These are phyloP conservation scores for Meandrina meandrites DNA, from an alignment of 92 coral and sea anemone species.

Conservation along the genomic window DNA sequence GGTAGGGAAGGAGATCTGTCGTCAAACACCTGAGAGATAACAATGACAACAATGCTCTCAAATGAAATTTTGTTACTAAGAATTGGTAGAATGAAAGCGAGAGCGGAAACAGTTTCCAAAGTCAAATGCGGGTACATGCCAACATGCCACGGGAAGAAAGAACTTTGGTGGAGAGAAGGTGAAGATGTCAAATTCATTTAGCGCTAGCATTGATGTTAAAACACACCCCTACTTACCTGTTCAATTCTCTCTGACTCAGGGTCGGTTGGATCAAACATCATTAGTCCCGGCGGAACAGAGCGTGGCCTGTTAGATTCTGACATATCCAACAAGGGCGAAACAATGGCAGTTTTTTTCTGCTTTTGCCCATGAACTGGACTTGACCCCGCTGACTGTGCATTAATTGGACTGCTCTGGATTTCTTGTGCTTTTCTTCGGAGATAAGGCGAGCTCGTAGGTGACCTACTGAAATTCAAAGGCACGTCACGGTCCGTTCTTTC, in stretches of 20 bases:
- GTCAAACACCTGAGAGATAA: constrained; percentile 38
- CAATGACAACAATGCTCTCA: too few species aligned
- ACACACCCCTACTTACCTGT: constrained; percentile 52
- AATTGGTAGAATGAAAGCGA: not conserved
- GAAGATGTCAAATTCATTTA: not conserved
- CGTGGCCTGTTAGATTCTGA: constrained; percentile 67
- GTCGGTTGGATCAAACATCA: constrained; percentile 86
- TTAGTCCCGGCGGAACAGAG: constrained; percentile 75
- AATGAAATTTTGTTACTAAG: not conserved
- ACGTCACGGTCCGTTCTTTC: constrained; percentile 24
- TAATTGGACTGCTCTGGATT: constrained; percentile 14
- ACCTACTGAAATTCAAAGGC: constrained; percentile 29
- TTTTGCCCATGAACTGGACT: constrained; percentile 42
- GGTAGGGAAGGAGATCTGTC: constrained; percentile 46
- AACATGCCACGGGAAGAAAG: too few species aligned
- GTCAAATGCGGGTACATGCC: too few species aligned
- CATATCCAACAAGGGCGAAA: constrained; percentile 78
- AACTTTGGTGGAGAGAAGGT: not conserved
- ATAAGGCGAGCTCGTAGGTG: constrained; percentile 61
- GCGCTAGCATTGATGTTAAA: not conserved
- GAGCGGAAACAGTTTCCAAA: not conserved
- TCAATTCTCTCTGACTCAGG: constrained; percentile 85
- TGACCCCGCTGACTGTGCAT: constrained; percentile 43
- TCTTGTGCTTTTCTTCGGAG: constrained; percentile 57
- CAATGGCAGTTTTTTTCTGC: constrained; percentile 85